phyloP scores from a whole-genome alignment of 37 sponge, comb jelly and placozoan genomes.

The Mnemiopsis leidyi region DNA sequence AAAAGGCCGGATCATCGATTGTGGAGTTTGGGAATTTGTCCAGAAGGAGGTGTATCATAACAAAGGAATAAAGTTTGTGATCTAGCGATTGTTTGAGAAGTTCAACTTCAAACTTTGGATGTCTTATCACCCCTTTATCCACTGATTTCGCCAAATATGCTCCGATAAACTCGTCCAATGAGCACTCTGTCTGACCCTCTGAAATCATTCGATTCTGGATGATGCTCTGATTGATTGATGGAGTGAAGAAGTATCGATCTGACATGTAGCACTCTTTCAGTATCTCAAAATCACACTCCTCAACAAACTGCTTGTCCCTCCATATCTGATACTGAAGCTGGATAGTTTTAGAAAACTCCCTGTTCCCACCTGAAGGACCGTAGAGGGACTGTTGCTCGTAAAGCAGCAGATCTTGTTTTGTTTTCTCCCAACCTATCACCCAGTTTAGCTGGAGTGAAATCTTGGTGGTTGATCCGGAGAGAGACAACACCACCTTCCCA shows the following conservation, averaged over 20 bases:
- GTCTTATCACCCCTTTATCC: neutral
- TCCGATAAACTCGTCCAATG: constrained; percentile 39
- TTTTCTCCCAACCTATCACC: constrained; percentile 53
- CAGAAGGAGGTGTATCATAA: neutral
- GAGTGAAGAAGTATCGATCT: constrained; percentile 23
- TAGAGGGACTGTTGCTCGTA: constrained; percentile 42
- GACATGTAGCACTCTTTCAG: constrained; percentile 34
- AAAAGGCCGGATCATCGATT: neutral
- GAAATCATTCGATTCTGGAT: constrained; percentile 29
- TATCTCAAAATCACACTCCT: constrained; percentile 17
- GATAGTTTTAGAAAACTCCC: neutral
- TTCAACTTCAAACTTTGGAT: neutral
- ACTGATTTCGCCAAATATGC: neutral
- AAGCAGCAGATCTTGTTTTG: neutral
- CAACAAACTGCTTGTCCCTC: constrained; percentile 3
- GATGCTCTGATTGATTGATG: neutral
- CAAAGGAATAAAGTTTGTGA: neutral
- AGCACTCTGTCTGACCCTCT: neutral
- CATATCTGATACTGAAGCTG: constrained; percentile 37
- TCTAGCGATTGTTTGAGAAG: neutral
- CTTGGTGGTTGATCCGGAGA: neutral
- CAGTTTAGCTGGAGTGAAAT: constrained; percentile 20
- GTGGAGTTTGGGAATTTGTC: neutral
- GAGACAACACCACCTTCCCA: neutral
- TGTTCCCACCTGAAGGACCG: neutral